Evolutionary conservation across 2,888 invertebrate species (phyloP), one percentile per base, ranked within the genome.

Genomic region (Caenorhabditis doughertyi): DNA sequence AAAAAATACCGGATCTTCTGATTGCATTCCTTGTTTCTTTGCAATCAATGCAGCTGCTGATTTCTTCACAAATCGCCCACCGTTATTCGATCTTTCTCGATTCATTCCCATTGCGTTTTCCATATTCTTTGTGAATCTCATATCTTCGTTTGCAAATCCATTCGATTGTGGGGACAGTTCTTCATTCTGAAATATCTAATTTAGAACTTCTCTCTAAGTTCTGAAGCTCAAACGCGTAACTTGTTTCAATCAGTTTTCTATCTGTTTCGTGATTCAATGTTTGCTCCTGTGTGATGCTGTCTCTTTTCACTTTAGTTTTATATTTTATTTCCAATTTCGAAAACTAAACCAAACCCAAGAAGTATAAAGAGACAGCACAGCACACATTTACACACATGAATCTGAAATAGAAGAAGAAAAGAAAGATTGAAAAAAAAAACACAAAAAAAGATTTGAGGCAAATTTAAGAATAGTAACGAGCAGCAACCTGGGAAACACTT

Each of bases 21-120:
- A 70, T 39, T 55, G 56, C 44, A 77, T 74, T 84, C 86, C 86
- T 65, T 88, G 88, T 42, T 85, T 85, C 47, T 86, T 85, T 7
- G 88, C 87, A 29, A 88, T 88, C 62, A 88, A 56, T 0, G 86
- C 88, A 2, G 88, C 88, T 2, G 88, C 88, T 3, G 88, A 88
- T 47, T 88, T 87, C 56, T 88, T 88, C 56, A 88, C 87, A 70
- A 88, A 88, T 18, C 88, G 42, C 11, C 85, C 85, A 21, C 81
- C 79, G 56, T 71, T 73, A 56, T 56, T 74, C 1, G 25, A 60
- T 60, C 67, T 51, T 23, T 58, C 64, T 62, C 70, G 44, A 55
- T 72, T 72, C 49, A 60, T 80, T 56, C 67, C 67, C n/a, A 56
- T 21, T 29, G 32, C 29, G 56, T 67, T 72, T 16, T 76, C 80